Conservation (phyloP, 2,797 vertebrate genomes). For the Mus minutoides region DNA sequence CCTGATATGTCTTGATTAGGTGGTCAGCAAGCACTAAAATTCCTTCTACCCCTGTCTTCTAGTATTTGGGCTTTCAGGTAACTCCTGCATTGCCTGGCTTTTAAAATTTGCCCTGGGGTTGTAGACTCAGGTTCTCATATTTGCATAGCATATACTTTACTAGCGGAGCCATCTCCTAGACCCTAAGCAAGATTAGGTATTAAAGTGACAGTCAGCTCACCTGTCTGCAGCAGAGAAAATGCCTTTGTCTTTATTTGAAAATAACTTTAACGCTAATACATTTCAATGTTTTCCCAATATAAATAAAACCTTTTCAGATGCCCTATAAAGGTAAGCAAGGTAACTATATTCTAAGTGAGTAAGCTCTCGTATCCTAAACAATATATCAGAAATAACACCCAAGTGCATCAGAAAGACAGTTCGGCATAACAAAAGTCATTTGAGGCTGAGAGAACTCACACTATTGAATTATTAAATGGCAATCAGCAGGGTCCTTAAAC, state of each 20-base stretch:
- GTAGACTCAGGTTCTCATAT: background rate
- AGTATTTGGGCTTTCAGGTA: too few relatives aligned
- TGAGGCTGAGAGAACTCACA: background rate
- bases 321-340: conserved; percentile 13
- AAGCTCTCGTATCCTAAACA: background rate
- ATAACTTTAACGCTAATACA: background rate
- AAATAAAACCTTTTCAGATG: conserved; percentile 21
- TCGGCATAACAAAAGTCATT: background rate
- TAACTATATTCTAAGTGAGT: background rate
- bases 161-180: background rate
- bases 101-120: background rate
- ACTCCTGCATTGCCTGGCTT: background rate
- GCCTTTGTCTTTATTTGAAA: conserved; percentile 10
- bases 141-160: background rate
- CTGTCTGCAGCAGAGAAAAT: background rate
- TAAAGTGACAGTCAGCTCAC: background rate
- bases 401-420: background rate
- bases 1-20: too few relatives aligned
- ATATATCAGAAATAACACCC: background rate
- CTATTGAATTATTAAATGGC: background rate
- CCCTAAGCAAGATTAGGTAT: background rate
- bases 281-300: conserved; percentile 3
- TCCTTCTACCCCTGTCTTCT: too few relatives aligned
- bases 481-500: background rate
- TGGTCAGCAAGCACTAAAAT: background rate